Evolutionary conservation across 1,140 invertebrate species (phyloP), one percentile per base, ranked within the genome.

Genomic region (Apolygus lucorum): DNA sequence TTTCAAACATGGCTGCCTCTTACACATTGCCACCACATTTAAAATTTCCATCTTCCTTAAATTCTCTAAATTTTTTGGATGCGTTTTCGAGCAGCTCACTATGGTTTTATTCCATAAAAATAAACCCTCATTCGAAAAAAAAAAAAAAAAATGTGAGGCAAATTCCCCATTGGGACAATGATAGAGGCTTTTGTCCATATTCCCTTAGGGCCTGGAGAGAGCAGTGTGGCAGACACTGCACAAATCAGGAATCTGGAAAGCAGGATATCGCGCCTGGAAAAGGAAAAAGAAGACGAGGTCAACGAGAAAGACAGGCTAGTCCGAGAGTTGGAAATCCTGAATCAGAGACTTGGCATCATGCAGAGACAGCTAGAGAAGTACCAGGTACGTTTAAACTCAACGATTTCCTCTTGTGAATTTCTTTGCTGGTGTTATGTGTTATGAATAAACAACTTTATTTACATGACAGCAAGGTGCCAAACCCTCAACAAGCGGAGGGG

Each of bases 281-380:
- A 90, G 74, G 92, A 94, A 74, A 86, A 89, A 71, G 81, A 85
- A 21, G 87, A 90, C 74, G 82, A 84, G 62, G 84, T 83, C 70
- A 82, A 83, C 13, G 84, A 87, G 71, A 86, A 85, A 67, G 80
- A 83, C 29, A 81, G 85, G 21, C 76, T 87, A 1, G 79, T 81
- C n/a, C 79, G 84, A 52, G 89, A 91, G 75, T 83, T 90, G n/a
- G 91, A 94, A 75, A 81, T 87, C 4, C 76, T 91, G 14, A 81
- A 83, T 68, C 88, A 91, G 76, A 85, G 88, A 75, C 82, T 91
- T 0, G 82, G 82, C 68, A 86, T 90, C 73, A 77, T 94, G 68
- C 92, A 93, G 74, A 85, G 91, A 62, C 91, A 94, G 77, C 76
- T 93, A 54, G 88, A 88, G 13, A 84, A 79, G 59, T 85, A 87